These are phyloP conservation scores for Turritopsis dohrnii DNA, from an alignment of 30 jellyfish, hydroid and myxozoan genomes.

Conservation along the genomic window DNA sequence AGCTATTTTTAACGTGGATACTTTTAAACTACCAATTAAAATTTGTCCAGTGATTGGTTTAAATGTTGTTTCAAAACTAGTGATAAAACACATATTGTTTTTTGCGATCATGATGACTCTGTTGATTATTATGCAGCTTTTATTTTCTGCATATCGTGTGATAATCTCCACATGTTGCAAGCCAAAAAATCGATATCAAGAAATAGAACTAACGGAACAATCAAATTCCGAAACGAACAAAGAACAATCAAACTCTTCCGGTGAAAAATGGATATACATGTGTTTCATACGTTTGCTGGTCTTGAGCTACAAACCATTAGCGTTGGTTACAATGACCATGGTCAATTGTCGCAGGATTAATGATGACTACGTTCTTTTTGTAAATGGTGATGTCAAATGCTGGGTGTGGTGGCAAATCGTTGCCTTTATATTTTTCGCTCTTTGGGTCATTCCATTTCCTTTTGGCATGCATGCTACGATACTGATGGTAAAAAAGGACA, in stretches of 20 bases:
- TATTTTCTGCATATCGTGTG: neutral
- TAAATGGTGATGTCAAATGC: neutral
- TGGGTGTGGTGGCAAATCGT: neutral
- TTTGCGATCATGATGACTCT: neutral
- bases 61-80: neutral
- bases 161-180: neutral
- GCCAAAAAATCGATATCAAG: neutral
- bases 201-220: neutral
- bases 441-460: neutral
- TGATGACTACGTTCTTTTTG: neutral
- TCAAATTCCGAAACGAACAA: neutral
- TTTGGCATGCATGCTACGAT: neutral
- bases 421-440: neutral
- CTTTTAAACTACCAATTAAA: neutral
- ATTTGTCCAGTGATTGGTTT: neutral
- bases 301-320: neutral
- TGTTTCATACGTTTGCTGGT: neutral
- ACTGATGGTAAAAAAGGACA: neutral
- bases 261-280: neutral
- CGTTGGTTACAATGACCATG: neutral
- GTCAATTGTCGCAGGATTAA: neutral
- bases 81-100: neutral
- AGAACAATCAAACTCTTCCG: neutral
- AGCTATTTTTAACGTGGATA: neutral
- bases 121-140: neutral